These are phyloP conservation scores for Tubiluchus corallicola DNA, from an alignment of 2,888 invertebrate species.

Conservation along the genomic window DNA sequence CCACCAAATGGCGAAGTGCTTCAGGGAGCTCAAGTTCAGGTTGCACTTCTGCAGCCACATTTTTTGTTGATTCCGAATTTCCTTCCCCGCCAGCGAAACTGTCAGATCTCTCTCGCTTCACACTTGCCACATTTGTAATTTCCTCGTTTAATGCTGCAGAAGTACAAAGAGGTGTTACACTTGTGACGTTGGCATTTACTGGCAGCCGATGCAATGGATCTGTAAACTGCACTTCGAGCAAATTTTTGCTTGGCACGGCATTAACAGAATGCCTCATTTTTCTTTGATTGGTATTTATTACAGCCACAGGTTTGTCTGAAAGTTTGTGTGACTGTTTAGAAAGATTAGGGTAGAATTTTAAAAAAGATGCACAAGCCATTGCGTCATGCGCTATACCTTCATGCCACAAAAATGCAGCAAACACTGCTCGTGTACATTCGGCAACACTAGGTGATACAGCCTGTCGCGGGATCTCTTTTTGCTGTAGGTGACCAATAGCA, in stretches of 20 bases:
- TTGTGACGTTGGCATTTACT: too few species aligned
- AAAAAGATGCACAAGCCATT: slow-evolving; percentile 88
- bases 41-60: slow-evolving; percentile 12
- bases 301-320: slow-evolving; percentile 2
- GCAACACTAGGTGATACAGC: slow-evolving; percentile 81
- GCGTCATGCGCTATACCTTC: slow-evolving; percentile 93
- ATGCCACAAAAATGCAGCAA: slow-evolving; percentile 91
- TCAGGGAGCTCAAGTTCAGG: slow-evolving; percentile 43
- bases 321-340: slow-evolving; percentile 6
- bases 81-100: slow-evolving; percentile 4
- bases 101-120: slow-evolving; percentile 34
- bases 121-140: too few species aligned
- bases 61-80: too few species aligned
- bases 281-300: slow-evolving; percentile 17
- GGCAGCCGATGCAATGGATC: too few species aligned
- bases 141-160: too few species aligned
- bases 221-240: too few species aligned
- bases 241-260: too few species aligned
- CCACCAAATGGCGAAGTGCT: slow-evolving; percentile 65
- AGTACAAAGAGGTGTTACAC: too few species aligned
- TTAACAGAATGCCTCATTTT: too few species aligned
- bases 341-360: slow-evolving; percentile 50
- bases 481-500: too few species aligned
- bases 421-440: slow-evolving; percentile 77
- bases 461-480: slow-evolving; percentile 40